Evolutionary conservation across 2,113 vertebrate genomes (phyloP).

Genomic region (Malaclemys terrapin): DNA sequence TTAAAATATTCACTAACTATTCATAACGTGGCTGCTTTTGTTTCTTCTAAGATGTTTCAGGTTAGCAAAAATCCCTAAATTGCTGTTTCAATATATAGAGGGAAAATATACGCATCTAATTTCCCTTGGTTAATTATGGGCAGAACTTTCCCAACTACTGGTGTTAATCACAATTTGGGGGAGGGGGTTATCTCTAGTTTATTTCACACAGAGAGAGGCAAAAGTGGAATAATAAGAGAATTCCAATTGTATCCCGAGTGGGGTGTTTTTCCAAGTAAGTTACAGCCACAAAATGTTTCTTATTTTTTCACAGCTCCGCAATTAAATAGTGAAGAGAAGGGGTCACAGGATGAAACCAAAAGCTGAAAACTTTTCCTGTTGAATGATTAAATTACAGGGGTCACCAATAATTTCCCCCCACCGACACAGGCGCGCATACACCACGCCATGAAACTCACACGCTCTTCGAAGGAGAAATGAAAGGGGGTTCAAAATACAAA

Average conservation of each 20-base stretch:
- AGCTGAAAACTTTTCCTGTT: slow-evolving; percentile 46
- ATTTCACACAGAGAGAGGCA: not conserved
- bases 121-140: not conserved
- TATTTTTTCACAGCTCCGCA: not conserved
- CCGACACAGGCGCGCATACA: slow-evolving; percentile 8
- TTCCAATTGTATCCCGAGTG: not conserved
- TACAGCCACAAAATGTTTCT: slow-evolving; percentile 19
- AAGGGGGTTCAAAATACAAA: slow-evolving; percentile 69
- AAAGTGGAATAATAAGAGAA: slow-evolving; percentile 30
- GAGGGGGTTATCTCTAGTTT: not conserved
- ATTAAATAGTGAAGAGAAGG: not conserved
- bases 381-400: slow-evolving; percentile 46
- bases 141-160: not conserved
- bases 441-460: slow-evolving; percentile 48
- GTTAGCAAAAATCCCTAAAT: not conserved
- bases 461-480: slow-evolving; percentile 33
- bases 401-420: slow-evolving; percentile 23
- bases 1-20: not conserved
- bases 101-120: not conserved
- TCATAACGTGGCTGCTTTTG: not conserved
- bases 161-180: not conserved
- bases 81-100: not conserved
- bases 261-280: not conserved
- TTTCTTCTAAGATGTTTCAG: not conserved
- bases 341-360: not conserved